Conservation (phyloP, 2,888 invertebrate genomes). For the Atrina japonica region DNA sequence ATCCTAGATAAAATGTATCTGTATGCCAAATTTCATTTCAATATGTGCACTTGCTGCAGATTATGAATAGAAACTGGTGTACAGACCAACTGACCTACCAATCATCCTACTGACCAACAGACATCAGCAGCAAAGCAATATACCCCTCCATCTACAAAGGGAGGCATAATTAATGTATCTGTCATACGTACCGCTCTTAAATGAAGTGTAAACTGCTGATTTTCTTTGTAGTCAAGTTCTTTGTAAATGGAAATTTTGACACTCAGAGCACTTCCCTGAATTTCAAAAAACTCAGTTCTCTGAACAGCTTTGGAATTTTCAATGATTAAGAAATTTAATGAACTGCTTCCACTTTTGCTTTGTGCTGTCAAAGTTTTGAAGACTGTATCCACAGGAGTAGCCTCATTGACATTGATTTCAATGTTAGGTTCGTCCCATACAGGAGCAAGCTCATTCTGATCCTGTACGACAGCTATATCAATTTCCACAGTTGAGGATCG, state of each 20-base stretch:
- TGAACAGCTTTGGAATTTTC: not conserved
- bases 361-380: conserved; percentile 24
- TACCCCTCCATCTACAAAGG: too few species aligned
- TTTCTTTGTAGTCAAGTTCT: conserved; percentile 48
- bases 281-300: conserved; percentile 17
- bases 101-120: too few species aligned
- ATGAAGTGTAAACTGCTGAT: conserved; percentile 36
- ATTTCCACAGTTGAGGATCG: conserved; percentile 95
- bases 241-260: conserved; percentile 25
- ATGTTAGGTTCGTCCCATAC: conserved; percentile 76
- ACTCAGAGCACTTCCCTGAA: not conserved
- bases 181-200: conserved; percentile 32
- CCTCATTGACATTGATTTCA: conserved; percentile 23
- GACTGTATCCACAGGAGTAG: not conserved
- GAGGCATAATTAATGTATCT: too few species aligned
- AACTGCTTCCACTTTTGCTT: not conserved
- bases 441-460: conserved; percentile 42
- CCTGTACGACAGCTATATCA: conserved; percentile 91
- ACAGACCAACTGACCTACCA: too few species aligned
- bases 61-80: too few species aligned
- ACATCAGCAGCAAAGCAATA: too few species aligned
- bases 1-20: too few species aligned
- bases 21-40: too few species aligned
- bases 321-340: conserved; percentile 3
- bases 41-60: too few species aligned